These are phyloP conservation scores for Tamias sibiricus DNA, from an alignment of 2,113 vertebrate species.

Conservation along the genomic window DNA sequence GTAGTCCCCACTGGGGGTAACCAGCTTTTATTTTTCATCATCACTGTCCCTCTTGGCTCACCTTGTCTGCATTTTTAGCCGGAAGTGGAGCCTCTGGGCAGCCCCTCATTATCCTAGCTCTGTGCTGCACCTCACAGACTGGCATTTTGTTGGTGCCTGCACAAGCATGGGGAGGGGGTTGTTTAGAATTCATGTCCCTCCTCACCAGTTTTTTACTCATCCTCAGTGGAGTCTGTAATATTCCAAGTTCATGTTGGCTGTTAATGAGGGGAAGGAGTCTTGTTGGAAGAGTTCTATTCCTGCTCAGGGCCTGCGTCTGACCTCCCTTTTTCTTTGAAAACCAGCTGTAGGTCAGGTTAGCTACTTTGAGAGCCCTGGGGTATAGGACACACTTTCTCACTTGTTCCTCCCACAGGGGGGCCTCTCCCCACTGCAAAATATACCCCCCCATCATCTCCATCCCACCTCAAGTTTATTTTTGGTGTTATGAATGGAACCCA, in stretches of 20 bases:
- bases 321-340: not conserved
- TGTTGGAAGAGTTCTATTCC: not conserved
- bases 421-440: not conserved
- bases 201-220: not conserved
- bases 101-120: not conserved
- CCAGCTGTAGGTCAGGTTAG: not conserved
- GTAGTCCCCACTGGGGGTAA: not conserved
- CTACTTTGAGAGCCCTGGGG: not conserved
- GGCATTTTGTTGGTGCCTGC: not conserved
- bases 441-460: not conserved
- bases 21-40: not conserved
- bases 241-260: not conserved
- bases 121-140: not conserved
- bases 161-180: not conserved
- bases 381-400: not conserved
- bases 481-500: not conserved
- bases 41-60: not conserved
- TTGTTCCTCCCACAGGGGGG: not conserved
- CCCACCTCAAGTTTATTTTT: not conserved
- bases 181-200: not conserved
- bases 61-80: conserved; percentile 17
- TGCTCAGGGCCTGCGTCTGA: not conserved
- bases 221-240: not conserved
- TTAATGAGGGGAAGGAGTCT: not conserved
- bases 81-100: not conserved